Evolutionary conservation across 2,113 vertebrate species (phyloP).

Genomic region (Raja brachyura): DNA sequence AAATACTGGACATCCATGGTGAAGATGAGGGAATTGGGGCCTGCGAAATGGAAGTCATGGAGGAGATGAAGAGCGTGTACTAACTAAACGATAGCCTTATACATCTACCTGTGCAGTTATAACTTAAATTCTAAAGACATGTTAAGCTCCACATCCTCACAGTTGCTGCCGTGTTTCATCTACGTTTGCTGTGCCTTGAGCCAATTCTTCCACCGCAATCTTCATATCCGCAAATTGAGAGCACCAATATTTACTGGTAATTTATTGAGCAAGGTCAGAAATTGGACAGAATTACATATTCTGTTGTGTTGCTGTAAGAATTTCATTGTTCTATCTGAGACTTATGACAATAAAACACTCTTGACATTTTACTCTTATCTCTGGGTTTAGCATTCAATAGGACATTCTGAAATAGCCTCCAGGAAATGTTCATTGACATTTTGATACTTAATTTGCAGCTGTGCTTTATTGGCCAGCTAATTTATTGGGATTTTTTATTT

Average conservation of each 20-base stretch:
- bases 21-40: too few relatives aligned
- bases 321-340: too few relatives aligned
- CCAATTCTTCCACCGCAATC: neutral
- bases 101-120: neutral
- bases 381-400: neutral
- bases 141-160: neutral
- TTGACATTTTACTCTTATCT: neutral
- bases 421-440: conserved; percentile 1
- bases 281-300: neutral
- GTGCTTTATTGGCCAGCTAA: conserved; percentile 11
- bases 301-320: too few relatives aligned
- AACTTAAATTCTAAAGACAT: neutral
- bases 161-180: neutral
- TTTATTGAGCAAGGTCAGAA: neutral
- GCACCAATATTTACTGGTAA: neutral
- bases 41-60: neutral
- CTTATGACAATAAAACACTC: too few relatives aligned
- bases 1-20: too few relatives aligned
- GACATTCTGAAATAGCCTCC: neutral
- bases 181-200: neutral
- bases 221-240: neutral
- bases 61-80: neutral
- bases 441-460: neutral
- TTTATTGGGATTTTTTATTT: neutral
- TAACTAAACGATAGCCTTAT: neutral